These are phyloP conservation scores for Naso thynnoides DNA, from an alignment of 2,797 vertebrate genomes.

Conservation along the genomic window DNA sequence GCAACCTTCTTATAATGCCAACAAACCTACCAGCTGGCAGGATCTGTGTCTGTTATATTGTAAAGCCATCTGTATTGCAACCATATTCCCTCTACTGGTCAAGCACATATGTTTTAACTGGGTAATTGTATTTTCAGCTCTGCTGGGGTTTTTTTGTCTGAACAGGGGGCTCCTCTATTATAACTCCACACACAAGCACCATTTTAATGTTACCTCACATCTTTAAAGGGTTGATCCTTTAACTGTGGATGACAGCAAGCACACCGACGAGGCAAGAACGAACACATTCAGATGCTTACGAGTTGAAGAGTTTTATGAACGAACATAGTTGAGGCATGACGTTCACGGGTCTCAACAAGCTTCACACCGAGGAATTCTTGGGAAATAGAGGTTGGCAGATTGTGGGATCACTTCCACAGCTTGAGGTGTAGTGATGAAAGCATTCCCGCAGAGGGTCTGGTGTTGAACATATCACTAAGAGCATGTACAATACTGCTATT, in stretches of 20 bases:
- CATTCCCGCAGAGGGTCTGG: constrained; percentile 38
- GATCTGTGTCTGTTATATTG: constrained; percentile 21
- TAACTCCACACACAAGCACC: constrained; percentile 30
- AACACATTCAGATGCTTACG: neutral
- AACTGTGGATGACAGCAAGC: constrained; percentile 42
- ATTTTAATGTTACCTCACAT: constrained; percentile 39
- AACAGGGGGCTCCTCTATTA: constrained; percentile 16
- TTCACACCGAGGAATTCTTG: constrained; percentile 22
- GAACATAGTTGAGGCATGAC: constrained; percentile 8
- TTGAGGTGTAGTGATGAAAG: constrained; percentile 33
- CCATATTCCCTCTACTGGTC: constrained; percentile 42
- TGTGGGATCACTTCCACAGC: constrained; percentile 16
- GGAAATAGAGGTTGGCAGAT: constrained; percentile 13
- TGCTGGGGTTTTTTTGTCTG: neutral
- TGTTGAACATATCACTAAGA: constrained; percentile 53
- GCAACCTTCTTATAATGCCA: constrained; percentile 32
- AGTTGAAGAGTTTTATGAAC: constrained; percentile 8
- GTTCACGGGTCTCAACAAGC: constrained; percentile 22
- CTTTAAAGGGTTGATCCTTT: constrained; percentile 5
- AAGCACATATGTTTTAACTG: constrained; percentile 31
- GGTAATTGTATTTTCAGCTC: constrained; percentile 1
- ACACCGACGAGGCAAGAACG: constrained; percentile 25
- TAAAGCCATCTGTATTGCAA: constrained; percentile 36
- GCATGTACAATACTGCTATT: constrained; percentile 62
- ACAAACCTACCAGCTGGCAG: constrained; percentile 13